phyloP scores from a whole-genome alignment of 2,797 vertebrate genomes.

The Eulemur rubriventer region DNA sequence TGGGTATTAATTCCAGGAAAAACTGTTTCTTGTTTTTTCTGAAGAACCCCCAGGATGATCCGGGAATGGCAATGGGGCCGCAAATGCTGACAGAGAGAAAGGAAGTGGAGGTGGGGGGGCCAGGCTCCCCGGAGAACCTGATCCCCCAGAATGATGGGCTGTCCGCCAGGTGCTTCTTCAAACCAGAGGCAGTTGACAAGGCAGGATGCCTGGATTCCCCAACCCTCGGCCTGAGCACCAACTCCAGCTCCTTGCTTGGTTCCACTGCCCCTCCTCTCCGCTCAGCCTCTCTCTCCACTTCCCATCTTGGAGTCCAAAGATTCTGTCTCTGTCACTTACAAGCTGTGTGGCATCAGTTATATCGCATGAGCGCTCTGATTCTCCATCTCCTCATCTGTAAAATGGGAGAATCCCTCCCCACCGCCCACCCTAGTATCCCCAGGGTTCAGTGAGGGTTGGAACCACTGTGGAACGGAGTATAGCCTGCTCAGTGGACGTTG shows the following conservation, averaged over 20 bases:
- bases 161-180: constrained; percentile 39
- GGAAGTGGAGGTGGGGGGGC: background rate
- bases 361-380: background rate
- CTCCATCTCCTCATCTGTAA: background rate
- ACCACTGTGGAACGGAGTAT: background rate
- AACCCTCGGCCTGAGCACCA: background rate
- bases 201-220: background rate
- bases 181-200: background rate
- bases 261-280: background rate
- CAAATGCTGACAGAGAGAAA: constrained; percentile 65
- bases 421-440: accelerated
- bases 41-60: constrained; percentile 71
- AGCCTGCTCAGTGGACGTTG: background rate
- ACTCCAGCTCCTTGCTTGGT: background rate
- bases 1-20: constrained; percentile 55
- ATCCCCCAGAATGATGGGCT: constrained; percentile 60
- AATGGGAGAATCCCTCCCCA: background rate
- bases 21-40: constrained; percentile 16
- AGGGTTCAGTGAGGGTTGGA: background rate
- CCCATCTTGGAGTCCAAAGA: background rate
- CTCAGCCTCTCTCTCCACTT: background rate
- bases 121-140: constrained; percentile 37
- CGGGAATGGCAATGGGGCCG: constrained; percentile 48
- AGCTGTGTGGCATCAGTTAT: background rate
- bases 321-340: background rate